These are phyloP conservation scores for Dorcus hopei DNA, from an alignment of 2,888 invertebrate species.

Conservation along the genomic window DNA sequence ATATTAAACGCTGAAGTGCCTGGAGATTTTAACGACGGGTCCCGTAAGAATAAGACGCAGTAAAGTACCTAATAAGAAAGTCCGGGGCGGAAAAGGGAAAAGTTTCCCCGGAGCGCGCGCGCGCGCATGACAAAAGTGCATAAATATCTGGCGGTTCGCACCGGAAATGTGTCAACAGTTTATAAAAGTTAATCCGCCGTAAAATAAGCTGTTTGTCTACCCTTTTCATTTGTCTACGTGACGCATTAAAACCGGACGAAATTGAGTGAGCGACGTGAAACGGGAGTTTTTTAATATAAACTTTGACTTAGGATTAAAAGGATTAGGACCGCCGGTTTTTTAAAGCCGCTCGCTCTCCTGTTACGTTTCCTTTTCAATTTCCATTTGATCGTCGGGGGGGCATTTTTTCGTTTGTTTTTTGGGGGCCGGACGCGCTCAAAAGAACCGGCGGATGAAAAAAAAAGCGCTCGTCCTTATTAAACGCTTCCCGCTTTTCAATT, in stretches of 20 bases:
- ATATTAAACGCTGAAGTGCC: too few relatives aligned
- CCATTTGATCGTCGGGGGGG: slow-evolving; percentile 8
- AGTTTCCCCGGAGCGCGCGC: slow-evolving; percentile 3
- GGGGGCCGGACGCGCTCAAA: too few relatives aligned
- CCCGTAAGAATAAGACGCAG: slow-evolving; percentile 24
- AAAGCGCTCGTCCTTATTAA: too few relatives aligned
- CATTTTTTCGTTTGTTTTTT: slow-evolving; percentile 11
- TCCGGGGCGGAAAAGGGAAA: slow-evolving; percentile 1
- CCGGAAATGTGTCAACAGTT: slow-evolving; percentile 46
- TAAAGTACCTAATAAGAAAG: not conserved
- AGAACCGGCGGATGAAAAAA: too few relatives aligned
- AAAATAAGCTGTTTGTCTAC: slow-evolving; percentile 44
- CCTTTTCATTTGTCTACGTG: slow-evolving; percentile 13
- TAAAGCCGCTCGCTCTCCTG: slow-evolving; percentile 4
- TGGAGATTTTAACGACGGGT: slow-evolving; percentile 29
- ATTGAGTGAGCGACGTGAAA: slow-evolving; percentile 15
- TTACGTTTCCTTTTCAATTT: slow-evolving; percentile 6
- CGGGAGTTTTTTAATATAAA: slow-evolving; percentile 17
- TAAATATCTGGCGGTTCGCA: slow-evolving; percentile 13
- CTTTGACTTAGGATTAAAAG: slow-evolving; percentile 17
- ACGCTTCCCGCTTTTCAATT: too few relatives aligned
- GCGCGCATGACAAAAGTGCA: slow-evolving; percentile 28
- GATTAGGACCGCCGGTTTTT: slow-evolving; percentile 9
- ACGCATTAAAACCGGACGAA: slow-evolving; percentile 1
- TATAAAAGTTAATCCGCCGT: slow-evolving; percentile 47